Base-by-base conservation (phyloP, 2,888 invertebrate species). In the Leptura quadrifasciata region DNA sequence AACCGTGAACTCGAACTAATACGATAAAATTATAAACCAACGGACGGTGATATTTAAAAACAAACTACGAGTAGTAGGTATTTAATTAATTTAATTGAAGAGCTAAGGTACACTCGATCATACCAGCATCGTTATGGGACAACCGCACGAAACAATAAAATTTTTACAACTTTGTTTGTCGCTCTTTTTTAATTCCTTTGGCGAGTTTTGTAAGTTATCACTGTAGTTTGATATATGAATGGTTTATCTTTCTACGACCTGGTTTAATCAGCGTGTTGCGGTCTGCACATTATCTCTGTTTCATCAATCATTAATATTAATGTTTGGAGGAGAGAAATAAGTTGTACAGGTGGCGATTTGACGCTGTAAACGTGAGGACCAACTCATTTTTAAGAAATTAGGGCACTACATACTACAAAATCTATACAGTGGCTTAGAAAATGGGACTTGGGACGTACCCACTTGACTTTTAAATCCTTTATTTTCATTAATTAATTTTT, bases 1-100 rank as follows among this genome's bases (percentile, higher is more conserved):
- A 58, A 69, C 69, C 69, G 47, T 69, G 69, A 69, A 69, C 69
- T 69, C 35, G 58, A 31, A 69, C 39, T 27, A 27, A 9, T 20
- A 8, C 58, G 69, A 68, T 68, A 55, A 68, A 55, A 57, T 57
- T 68, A 57, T 15, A 68, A 31, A 35, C 57, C 39, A 15, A 39
- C n/a, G 6, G 35, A 20, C 12, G 21, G 54, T n/a, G 12, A 15
- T 57, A 58, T 69, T 47, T 69, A 27, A 12, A 24, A 31, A 47
- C 69, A 58, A 58, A 69, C 31, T 57, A 54, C 35, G 12, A 20
- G 12, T 31, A 8, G 27, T 31, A 31, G 27, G 27, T n/a, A 68
- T 68, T 55, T 27, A 31, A 68, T 21, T 24, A 52, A 55, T 10
- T 35, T 69, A 69, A 69, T 58, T 69, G 57, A 27, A 69, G 10